Evolutionary conservation across 2,888 invertebrate genomes (phyloP).

Genomic region (Hydrotaea diabolus): DNA sequence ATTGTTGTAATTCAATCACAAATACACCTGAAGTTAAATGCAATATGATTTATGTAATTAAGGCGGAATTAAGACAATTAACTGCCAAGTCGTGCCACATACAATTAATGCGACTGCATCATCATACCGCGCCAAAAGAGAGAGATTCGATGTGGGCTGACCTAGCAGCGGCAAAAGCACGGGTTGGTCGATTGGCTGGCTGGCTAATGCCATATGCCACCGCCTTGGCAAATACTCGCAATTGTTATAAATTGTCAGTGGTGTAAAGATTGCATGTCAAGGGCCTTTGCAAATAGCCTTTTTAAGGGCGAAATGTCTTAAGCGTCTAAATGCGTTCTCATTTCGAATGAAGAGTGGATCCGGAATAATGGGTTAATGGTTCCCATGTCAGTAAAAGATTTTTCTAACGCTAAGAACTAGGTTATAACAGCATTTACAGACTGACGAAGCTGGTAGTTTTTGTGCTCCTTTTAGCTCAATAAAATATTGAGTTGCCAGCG

Average conservation of each 20-base stretch:
- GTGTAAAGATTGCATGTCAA: no score
- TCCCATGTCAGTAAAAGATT: no score
- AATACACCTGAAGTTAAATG: constrained; percentile 66
- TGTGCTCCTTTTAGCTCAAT: no score
- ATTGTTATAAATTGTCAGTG: not conserved
- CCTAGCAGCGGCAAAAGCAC: constrained; percentile 42
- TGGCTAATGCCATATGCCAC: constrained; percentile 48
- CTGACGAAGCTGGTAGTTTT: no score
- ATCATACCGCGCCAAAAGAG: constrained; percentile 1
- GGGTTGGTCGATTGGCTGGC: constrained; percentile 40
- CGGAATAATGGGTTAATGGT: no score
- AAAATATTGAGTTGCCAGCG: no score
- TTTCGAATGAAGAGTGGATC: no score
- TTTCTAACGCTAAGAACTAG: no score
- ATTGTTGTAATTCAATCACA: constrained; percentile 53
- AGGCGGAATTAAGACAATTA: constrained; percentile 67
- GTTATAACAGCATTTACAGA: no score
- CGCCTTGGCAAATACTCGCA: not conserved
- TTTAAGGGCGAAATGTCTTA: no score
- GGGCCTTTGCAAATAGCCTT: not conserved
- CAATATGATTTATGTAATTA: constrained; percentile 68
- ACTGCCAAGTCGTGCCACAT: constrained; percentile 68
- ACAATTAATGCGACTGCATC: constrained; percentile 58
- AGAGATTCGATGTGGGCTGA: constrained; percentile 3
- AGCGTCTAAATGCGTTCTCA: no score